Evolutionary conservation across 2,797 vertebrate genomes (phyloP).

Genomic region (Jordanella pulchra): DNA sequence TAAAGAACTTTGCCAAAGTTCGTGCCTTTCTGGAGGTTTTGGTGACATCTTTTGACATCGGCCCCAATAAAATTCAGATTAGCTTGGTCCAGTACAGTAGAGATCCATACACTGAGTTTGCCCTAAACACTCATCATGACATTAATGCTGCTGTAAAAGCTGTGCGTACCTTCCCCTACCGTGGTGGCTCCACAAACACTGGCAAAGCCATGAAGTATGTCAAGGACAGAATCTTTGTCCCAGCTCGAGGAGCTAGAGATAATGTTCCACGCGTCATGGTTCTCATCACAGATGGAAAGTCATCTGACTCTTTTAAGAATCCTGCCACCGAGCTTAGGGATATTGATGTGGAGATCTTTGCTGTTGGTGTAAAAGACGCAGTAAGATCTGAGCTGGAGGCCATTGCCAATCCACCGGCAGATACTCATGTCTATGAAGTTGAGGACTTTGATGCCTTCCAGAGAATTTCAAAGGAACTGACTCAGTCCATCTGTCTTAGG

Average conservation of each 20-base stretch:
- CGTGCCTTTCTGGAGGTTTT: constrained; percentile 96
- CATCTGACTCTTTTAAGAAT: constrained; percentile 95
- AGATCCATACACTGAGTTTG: constrained; percentile 94
- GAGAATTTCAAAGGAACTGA: constrained; percentile 97
- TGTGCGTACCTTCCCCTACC: constrained; percentile 94
- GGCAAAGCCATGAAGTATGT: constrained; percentile 98
- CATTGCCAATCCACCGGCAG: constrained; percentile 90
- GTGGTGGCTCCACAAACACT: constrained; percentile 98
- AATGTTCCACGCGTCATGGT: constrained; percentile 97
- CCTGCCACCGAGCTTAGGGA: constrained; percentile 90
- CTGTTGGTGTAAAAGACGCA: constrained; percentile 97
- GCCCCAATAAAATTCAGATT: constrained; percentile 90
- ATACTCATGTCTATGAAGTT: constrained; percentile 94
- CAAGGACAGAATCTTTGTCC: constrained; percentile 90
- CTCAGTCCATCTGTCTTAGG: constrained; percentile 95
- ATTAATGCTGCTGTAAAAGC: constrained; percentile 89
- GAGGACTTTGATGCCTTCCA: constrained; percentile 99
- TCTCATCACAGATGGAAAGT: constrained; percentile 98
- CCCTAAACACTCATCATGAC: constrained; percentile 91
- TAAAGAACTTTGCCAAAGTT: constrained; percentile 98
- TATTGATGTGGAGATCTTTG: constrained; percentile 96
- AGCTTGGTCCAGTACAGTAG: constrained; percentile 99
- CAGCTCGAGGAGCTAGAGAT: constrained; percentile 86
- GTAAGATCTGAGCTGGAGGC: constrained; percentile 94
- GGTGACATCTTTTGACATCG: constrained; percentile 94